These are phyloP conservation scores for Doryteuthis pealeii DNA, from an alignment of 1,140 invertebrate genomes.

Conservation along the genomic window DNA sequence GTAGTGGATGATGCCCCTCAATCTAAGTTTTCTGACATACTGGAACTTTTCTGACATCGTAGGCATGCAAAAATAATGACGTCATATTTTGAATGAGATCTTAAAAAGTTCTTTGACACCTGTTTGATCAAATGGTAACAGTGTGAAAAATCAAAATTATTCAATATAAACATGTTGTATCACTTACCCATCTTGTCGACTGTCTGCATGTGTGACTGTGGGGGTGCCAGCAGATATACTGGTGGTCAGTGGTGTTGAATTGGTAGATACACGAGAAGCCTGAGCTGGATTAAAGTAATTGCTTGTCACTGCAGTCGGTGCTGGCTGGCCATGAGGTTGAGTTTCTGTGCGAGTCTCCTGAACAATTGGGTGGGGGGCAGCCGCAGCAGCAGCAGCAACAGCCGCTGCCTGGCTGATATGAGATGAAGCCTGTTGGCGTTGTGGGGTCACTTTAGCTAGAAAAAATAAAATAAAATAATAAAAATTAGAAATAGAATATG, in stretches of 20 bases:
- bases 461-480: slow-evolving; percentile 2
- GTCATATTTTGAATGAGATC: no score
- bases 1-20: no score
- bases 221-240: slow-evolving; percentile 12
- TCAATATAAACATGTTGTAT: no score
- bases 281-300: slow-evolving; percentile 22
- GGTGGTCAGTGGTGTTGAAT: neutral
- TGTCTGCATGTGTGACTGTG: neutral
- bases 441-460: slow-evolving; percentile 29
- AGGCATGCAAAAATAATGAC: no score
- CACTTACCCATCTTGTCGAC: neutral
- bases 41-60: no score
- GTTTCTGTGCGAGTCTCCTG: slow-evolving; percentile 8
- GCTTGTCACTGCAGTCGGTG: slow-evolving; percentile 4
- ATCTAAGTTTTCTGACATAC: no score
- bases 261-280: slow-evolving; percentile 14
- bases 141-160: no score
- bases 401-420: neutral
- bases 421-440: slow-evolving; percentile 18
- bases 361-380: slow-evolving; percentile 12
- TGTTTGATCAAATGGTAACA: no score
- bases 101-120: no score
- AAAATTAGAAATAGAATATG: neutral
- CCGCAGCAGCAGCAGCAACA: neutral
- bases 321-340: slow-evolving; percentile 11